Evolutionary conservation across 1,140 invertebrate species (phyloP).

Genomic region (Cydia strobilella): DNA sequence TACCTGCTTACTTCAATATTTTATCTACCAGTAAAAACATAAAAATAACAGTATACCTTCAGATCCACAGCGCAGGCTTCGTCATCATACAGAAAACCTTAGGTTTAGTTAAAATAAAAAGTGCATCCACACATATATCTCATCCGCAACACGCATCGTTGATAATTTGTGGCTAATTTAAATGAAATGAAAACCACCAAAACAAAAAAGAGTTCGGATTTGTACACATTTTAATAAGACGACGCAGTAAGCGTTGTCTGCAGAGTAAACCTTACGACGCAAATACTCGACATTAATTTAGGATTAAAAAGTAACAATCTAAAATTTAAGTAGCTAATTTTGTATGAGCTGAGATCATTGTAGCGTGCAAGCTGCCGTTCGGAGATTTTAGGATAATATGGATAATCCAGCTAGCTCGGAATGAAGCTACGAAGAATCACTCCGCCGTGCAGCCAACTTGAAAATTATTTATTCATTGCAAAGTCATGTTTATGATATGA

Average conservation of each 20-base stretch:
- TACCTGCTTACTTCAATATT: neutral
- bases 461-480: slow-evolving; percentile 68
- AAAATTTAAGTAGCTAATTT: slow-evolving; percentile 57
- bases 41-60: too few relatives aligned
- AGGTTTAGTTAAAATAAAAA: too few relatives aligned
- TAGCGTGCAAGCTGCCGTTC: slow-evolving; percentile 47
- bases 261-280: slow-evolving; percentile 44
- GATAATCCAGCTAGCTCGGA: slow-evolving; percentile 62
- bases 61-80: too few relatives aligned
- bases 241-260: slow-evolving; percentile 42
- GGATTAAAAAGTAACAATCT: slow-evolving; percentile 59
- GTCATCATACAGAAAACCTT: too few relatives aligned
- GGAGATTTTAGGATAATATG: slow-evolving; percentile 70
- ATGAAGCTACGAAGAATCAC: slow-evolving; percentile 58
- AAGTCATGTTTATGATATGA: slow-evolving; percentile 45
- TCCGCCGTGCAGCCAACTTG: slow-evolving; percentile 51
- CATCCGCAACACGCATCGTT: too few relatives aligned
- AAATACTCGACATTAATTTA: slow-evolving; percentile 58
- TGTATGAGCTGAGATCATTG: slow-evolving; percentile 55
- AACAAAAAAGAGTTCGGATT: neutral
- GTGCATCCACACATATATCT: too few relatives aligned
- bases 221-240: slow-evolving; percentile 45
- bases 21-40: neutral
- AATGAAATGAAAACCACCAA: slow-evolving; percentile 41
- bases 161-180: too few relatives aligned